A percentile compares a stretch with the other conserved stretches of the same genome.
These are phyloP conservation scores for Leuctra nigra DNA, from an alignment of 2,888 invertebrate species.

Conservation along the genomic window DNA sequence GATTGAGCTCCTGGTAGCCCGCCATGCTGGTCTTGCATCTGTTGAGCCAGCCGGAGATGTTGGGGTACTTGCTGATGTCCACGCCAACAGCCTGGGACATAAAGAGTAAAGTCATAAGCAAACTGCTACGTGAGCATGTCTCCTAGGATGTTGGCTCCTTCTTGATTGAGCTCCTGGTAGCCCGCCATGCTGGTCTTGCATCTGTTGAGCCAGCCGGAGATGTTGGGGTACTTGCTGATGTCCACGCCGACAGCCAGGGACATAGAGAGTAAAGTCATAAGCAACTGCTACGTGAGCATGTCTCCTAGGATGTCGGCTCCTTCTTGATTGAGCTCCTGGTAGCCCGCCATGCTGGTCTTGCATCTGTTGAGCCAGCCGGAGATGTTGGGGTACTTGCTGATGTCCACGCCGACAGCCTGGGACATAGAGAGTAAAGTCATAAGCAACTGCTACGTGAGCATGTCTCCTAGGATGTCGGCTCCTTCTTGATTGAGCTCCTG, in stretches of 20 bases:
- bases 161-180: constrained; percentile 47
- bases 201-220: constrained; percentile 32
- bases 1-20: constrained; percentile 46
- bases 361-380: constrained; percentile 32
- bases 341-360: constrained; percentile 33
- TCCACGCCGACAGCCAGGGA: constrained; percentile 32
- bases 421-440: too few species aligned
- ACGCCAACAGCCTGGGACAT: constrained; percentile 26
- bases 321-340: constrained; percentile 48
- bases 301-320: constrained; percentile 52
- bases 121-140: constrained; percentile 33
- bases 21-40: constrained; percentile 32
- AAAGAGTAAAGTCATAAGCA: too few species aligned
- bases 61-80: constrained; percentile 32
- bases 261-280: too few species aligned
- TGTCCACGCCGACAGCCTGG: constrained; percentile 31
- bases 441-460: too few species aligned
- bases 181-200: constrained; percentile 33
- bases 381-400: constrained; percentile 31
- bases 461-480: constrained; percentile 47
- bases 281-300: too few species aligned
- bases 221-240: constrained; percentile 31
- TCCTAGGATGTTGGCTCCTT: constrained; percentile 50
- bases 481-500: constrained; percentile 52
- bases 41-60: constrained; percentile 32